Evolutionary conservation across 1,140 invertebrate species (phyloP).

Genomic region (Leptinotarsa defecta): DNA sequence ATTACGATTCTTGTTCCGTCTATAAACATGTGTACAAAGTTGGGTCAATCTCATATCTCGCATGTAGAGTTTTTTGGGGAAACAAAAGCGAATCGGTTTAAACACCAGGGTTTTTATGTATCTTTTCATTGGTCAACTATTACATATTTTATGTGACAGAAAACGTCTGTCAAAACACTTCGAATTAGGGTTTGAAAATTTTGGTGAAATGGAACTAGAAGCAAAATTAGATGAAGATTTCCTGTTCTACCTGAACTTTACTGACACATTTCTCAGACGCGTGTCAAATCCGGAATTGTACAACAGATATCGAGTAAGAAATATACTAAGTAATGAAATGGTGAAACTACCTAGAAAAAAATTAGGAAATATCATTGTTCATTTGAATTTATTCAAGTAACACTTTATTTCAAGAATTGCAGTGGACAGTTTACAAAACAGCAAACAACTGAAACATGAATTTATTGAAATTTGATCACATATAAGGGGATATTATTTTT

Average conservation of each 20-base stretch:
- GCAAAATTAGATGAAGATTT: constrained; percentile 56
- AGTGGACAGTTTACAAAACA: too few species aligned
- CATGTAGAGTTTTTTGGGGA: neutral
- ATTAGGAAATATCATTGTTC: too few species aligned
- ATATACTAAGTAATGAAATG: too few species aligned
- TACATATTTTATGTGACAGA: constrained; percentile 4
- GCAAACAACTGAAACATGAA: too few species aligned
- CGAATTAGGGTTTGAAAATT: neutral
- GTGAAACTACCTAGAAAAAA: too few species aligned
- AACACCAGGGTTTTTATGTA: too few species aligned
- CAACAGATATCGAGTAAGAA: constrained; percentile 27
- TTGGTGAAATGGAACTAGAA: constrained; percentile 49
- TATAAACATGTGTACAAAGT: neutral
- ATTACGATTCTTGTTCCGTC: too few species aligned
- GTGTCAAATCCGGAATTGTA: constrained; percentile 35
- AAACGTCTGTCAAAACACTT: neutral
- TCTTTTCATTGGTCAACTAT: neutral
- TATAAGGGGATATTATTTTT: too few species aligned
- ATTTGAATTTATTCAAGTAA: too few species aligned
- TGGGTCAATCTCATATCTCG: neutral
- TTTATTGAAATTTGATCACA: too few species aligned
- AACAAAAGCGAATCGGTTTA: neutral
- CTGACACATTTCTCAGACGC: constrained; percentile 48
- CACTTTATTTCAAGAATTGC: too few species aligned
- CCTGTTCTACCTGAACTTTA: constrained; percentile 55